Evolutionary conservation across 2,888 invertebrate genomes (phyloP).

Genomic region (Fissipunctia ypsillon): DNA sequence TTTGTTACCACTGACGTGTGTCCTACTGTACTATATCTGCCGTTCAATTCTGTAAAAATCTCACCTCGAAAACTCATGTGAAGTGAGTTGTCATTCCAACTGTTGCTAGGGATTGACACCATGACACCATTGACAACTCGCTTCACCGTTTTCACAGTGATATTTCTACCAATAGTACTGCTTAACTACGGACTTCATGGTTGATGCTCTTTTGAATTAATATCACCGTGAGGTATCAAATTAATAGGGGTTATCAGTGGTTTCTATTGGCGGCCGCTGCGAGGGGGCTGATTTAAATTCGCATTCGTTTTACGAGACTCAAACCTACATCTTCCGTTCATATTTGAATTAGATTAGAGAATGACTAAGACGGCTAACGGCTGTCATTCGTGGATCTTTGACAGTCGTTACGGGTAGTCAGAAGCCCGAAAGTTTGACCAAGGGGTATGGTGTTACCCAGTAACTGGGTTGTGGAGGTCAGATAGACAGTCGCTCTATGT

Average conservation of each 20-base stretch:
- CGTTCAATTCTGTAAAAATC: too few species aligned
- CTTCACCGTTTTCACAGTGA: not conserved
- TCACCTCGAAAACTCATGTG: too few species aligned
- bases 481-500: not conserved
- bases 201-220: not conserved
- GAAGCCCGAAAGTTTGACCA: not conserved
- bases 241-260: not conserved
- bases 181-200: not conserved
- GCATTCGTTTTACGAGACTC: not conserved
- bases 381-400: not conserved
- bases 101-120: too few species aligned
- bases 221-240: not conserved
- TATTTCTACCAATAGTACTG: not conserved
- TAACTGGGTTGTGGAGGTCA: not conserved
- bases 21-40: too few species aligned
- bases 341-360: not conserved
- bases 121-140: too few species aligned
- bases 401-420: not conserved
- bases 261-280: not conserved
- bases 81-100: too few species aligned
- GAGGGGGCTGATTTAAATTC: not conserved
- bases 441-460: not conserved
- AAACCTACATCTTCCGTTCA: not conserved
- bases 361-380: not conserved
- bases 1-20: too few species aligned